Base-by-base conservation (phyloP, 2,888 invertebrate species). In the Zaprionus bogoriensis region DNA sequence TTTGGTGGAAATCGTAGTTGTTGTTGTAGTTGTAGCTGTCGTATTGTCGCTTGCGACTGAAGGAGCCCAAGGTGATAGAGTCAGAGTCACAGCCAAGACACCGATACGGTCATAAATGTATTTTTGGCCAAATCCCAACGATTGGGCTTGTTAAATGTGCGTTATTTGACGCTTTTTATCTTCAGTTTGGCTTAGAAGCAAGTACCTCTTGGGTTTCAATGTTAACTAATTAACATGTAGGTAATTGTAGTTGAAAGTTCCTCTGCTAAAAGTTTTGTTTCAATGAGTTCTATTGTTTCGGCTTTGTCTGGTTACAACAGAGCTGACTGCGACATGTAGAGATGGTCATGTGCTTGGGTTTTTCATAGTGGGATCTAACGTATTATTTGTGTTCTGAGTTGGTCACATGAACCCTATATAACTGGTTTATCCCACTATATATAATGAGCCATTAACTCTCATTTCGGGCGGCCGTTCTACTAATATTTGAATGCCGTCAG, bases 221-320 rank as follows among this genome's bases (percentile, higher is more conserved):
- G 84, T 80, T 71, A 65, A 59, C 19, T 77, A 80, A 82, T 83
- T 86, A 80, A 73, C 87, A 86, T 77, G 60, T 67, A 27, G 48
- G 61, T 53, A 63, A 53, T 67, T 75, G 54, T 55, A 67, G 47
- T 45, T 48, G 22, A 46, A 60, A 53, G 44, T 63, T 47, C 47
- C 38, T 32, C 27, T 48, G 10, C 39, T 39, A 50, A 50, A 45
- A 53, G 55, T 66, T 74, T 62, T 54, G 4, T 44, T 17, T 58
- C n/a, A n/a, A n/a, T n/a, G n/a, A n/a, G n/a, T n/a, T n/a, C n/a
- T n/a, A n/a, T n/a, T n/a, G n/a, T n/a, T n/a, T n/a, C n/a, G n/a
- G n/a, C n/a, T n/a, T n/a, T n/a, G n/a, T n/a, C n/a, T n/a, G n/a
- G n/a, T n/a, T n/a, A n/a, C n/a, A n/a, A n/a, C n/a, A n/a, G n/a